Percentiles rank a stretch among this genome's conserved stretches.
Conservation (phyloP, 2,113 vertebrate species). For the Anas platyrhynchos region DNA sequence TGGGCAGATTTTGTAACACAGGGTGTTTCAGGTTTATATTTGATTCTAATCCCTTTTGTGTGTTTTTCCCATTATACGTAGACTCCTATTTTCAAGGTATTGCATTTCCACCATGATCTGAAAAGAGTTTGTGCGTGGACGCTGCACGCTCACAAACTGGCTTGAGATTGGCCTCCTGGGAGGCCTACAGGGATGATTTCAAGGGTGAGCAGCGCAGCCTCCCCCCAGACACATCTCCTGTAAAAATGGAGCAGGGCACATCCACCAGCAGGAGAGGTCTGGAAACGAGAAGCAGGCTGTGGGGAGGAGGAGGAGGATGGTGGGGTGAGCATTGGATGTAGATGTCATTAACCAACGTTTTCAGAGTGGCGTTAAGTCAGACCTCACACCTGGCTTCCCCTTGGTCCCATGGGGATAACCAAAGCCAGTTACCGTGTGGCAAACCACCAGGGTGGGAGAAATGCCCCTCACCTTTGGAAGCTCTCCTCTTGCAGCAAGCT, state of each 20-base stretch:
- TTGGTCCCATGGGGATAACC: not conserved
- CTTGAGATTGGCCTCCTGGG: not conserved
- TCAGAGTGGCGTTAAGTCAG: not conserved
- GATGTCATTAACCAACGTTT: not conserved
- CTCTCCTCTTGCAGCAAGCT: conserved; percentile 86
- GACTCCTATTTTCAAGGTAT: not conserved
- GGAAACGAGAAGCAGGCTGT: not conserved
- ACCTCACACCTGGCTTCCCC: not conserved
- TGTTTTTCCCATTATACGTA: not conserved
- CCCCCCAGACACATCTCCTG: not conserved
- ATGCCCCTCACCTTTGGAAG: conserved; percentile 83
- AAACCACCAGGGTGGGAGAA: not conserved
- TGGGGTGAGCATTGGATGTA: not conserved
- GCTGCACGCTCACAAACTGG: rapidly evolving
- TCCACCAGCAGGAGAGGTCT: not conserved
- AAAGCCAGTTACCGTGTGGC: not conserved
- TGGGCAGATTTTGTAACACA: not conserved
- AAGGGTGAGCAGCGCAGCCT: not conserved
- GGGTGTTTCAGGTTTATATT: not conserved
- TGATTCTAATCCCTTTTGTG: not conserved
- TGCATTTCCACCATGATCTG: not conserved
- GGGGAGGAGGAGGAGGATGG: not conserved
- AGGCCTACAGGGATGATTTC: not conserved
- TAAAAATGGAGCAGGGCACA: not conserved
- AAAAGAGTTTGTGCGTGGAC: not conserved